Evolutionary conservation across 2,113 vertebrate genomes (phyloP), one percentile per base, ranked within the genome.

Genomic region (Ageneiosus marmoratus): DNA sequence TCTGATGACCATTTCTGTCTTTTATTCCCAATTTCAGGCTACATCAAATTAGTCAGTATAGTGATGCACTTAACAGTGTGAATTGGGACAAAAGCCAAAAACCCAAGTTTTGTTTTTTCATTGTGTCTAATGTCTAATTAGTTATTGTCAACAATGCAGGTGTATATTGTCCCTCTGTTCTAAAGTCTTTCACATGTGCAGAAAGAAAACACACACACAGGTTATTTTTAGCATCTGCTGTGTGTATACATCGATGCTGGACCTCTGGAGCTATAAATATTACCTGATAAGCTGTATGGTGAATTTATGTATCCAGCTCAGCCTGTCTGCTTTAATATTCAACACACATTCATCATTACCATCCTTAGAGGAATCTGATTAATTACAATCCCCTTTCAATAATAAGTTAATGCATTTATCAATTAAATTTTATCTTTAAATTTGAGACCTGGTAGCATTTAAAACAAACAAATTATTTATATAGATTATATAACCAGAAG

Each of bases 201-300:
- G 90, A 92, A 90, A 86, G 86, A 89, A 87, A 91, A 88, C 91
- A 24, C 18, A 65, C 5, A 27, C n/a, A 62, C 22, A 88, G 77
- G 85, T 85, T 94, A 93, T 93, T 92, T 94, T 94, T 94, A 94
- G 92, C 63, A 69, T 51, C 46, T 89, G 91, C 90, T 92, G 91
- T 87, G 87, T 93, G 92, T 93, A 93, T 92, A 91, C 87, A 87
- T 92, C 92, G 92, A 93, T 91, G 92, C 89, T 78, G 87, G 92
- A 91, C 91, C 89, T 74, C 86, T 79, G 88, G 86, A 80, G 91
- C 93, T 94, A 94, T 91, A 93, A 93, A 93, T 93, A 95, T 89
- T 92, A 90, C 89, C 80, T 50, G 27, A 79, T 48, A 73, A 73
- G 29, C 27, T 16, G 16, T 74, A 9, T 20, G 18, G 27, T 34